Conservation (phyloP, 2,797 vertebrate species). For the Perodicticus potto region DNA sequence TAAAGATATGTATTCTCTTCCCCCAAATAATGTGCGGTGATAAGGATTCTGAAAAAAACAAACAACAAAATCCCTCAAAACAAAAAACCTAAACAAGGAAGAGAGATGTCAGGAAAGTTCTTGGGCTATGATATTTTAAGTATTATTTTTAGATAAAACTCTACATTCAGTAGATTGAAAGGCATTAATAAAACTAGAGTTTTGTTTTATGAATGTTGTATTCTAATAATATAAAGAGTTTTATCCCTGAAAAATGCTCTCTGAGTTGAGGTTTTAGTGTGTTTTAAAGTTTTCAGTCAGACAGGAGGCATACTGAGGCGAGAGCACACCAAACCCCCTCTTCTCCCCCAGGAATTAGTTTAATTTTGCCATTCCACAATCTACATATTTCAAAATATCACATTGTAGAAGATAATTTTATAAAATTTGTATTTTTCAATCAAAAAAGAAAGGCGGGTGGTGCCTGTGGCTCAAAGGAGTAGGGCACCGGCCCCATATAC, state of each 20-base stretch:
- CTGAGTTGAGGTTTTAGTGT: background rate
- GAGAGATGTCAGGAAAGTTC: background rate
- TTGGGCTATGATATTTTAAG: background rate
- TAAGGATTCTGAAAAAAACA: background rate
- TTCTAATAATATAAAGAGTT: constrained; percentile 3
- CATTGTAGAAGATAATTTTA: background rate
- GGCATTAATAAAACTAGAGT: background rate
- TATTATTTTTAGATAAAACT: constrained; percentile 14
- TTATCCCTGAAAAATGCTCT: background rate
- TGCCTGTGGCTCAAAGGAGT: no score
- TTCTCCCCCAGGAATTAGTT: no score
- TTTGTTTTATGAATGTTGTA: background rate
- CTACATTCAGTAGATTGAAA: background rate
- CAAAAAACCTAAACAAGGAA: background rate
- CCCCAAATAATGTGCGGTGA: background rate
- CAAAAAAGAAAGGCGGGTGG: background rate
- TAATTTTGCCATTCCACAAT: background rate
- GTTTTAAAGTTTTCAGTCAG: background rate
- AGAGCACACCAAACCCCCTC: no score
- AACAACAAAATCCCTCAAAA: background rate
- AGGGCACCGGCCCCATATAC: no score
- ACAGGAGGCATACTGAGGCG: background rate
- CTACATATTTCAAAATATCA: background rate
- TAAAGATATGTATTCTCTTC: background rate
- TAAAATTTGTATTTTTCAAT: background rate